Conservation (phyloP, 2,113 vertebrate genomes). For the Gnathonemus echidnorhynchus region DNA sequence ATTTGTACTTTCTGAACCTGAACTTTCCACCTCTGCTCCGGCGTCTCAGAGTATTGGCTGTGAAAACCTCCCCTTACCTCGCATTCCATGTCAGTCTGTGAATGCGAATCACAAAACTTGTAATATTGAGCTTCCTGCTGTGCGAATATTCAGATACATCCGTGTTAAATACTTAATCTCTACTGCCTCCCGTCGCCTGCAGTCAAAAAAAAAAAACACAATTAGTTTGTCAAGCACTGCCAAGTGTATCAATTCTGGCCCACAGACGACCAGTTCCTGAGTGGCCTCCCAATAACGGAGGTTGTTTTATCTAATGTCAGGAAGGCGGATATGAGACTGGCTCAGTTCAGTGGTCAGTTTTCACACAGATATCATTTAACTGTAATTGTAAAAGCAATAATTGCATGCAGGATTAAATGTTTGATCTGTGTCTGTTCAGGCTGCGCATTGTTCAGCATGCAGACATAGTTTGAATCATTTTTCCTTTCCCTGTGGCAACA, state of each 20-base stretch:
- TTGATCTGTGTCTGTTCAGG: not conserved
- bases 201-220: not conserved
- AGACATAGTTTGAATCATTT: not conserved
- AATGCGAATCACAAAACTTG: not conserved
- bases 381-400: not conserved
- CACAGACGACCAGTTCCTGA: not conserved
- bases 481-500: not conserved
- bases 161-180: not conserved
- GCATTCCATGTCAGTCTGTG: not conserved
- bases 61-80: not conserved
- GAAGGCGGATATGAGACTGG: not conserved
- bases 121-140: not conserved
- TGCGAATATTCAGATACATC: not conserved
- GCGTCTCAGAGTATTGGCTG: not conserved
- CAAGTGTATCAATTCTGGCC: not conserved
- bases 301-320: not conserved
- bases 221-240: constrained; percentile 10
- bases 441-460: constrained; percentile 10
- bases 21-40: too few relatives aligned
- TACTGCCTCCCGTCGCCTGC: not conserved
- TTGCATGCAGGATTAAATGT: not conserved
- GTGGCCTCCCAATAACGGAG: not conserved
- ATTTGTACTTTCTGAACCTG: too few relatives aligned
- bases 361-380: not conserved
- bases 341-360: not conserved